Percentiles rank a stretch among this genome's conserved stretches.
Conservation (phyloP, 1,140 invertebrate species). For the Drosophila kurseongensis region DNA sequence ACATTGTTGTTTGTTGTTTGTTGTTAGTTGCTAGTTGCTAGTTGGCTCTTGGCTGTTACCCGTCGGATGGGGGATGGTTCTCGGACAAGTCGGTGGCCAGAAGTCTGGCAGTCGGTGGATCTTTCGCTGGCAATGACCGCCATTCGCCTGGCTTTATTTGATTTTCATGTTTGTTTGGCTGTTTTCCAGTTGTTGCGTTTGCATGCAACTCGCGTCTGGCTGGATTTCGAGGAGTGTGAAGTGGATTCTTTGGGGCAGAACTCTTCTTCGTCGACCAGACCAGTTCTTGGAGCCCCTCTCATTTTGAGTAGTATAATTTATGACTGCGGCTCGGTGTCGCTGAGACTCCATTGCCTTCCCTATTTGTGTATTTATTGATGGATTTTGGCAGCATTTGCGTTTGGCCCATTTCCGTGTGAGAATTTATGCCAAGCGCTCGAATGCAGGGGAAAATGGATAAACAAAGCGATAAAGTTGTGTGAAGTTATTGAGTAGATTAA, state of each 20-base stretch:
- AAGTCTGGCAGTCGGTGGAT: conserved; percentile 38
- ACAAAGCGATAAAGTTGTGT: conserved; percentile 38
- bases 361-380: conserved; percentile 54
- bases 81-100: conserved; percentile 12
- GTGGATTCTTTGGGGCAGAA: conserved; percentile 37
- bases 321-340: conserved; percentile 48
- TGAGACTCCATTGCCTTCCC: conserved; percentile 10
- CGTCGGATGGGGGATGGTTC: conserved; percentile 17
- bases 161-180: conserved; percentile 71
- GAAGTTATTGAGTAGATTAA: conserved; percentile 14
- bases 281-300: conserved; percentile 17
- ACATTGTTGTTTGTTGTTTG: conserved; percentile 32
- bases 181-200: conserved; percentile 39
- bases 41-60: conserved; percentile 16
- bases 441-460: conserved; percentile 23
- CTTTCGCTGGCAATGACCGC: conserved; percentile 76
- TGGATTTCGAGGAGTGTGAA: conserved; percentile 32
- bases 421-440: conserved; percentile 21
- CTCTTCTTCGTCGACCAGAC: conserved; percentile 44
- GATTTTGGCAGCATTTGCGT: conserved; percentile 41
- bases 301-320: conserved; percentile 70
- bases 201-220: conserved; percentile 56
- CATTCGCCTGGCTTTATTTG: conserved; percentile 67
- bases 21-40: conserved; percentile 16
- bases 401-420: conserved; percentile 54